These are phyloP conservation scores for Gymnarchus niloticus DNA, from an alignment of 2,113 vertebrate species.

Conservation along the genomic window DNA sequence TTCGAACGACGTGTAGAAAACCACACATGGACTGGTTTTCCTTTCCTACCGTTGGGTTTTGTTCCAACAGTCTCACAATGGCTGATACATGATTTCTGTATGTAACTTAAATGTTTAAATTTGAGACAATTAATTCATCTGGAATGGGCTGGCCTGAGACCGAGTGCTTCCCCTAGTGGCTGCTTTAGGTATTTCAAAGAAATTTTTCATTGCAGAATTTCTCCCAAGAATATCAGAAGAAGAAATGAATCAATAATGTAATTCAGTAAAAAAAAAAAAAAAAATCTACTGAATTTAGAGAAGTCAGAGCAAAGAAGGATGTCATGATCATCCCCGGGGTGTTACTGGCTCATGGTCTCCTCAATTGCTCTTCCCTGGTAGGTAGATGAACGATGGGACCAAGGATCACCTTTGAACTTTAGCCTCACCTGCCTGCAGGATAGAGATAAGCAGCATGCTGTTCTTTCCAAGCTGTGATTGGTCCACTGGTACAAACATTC, in stretches of 20 bases:
- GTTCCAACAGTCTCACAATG: not conserved
- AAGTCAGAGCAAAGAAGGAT: not conserved
- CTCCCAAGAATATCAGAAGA: not conserved
- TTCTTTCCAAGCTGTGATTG: no score
- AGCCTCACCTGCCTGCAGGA: slow-evolving; percentile 27
- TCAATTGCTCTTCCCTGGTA: not conserved
- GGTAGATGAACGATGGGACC: slow-evolving; percentile 30
- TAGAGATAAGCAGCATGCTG: slow-evolving; percentile 35
- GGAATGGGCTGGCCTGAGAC: not conserved
- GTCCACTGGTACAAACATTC: no score
- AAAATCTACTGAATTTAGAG: not conserved
- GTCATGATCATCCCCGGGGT: not conserved
- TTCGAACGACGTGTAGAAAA: not conserved
- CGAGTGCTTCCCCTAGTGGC: slow-evolving; percentile 2
- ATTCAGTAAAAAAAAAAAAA: no score
- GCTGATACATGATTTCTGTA: not conserved
- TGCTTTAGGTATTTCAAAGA: not conserved
- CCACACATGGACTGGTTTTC: not conserved
- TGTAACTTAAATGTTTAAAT: not conserved
- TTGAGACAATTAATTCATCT: not conserved
- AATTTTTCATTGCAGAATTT: not conserved
- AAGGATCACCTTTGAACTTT: slow-evolving; percentile 34
- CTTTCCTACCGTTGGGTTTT: not conserved
- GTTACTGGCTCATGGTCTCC: not conserved
- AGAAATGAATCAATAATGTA: not conserved